phyloP scores from a whole-genome alignment of 2,888 invertebrate species.

The Harpagoxenus sublaevis region DNA sequence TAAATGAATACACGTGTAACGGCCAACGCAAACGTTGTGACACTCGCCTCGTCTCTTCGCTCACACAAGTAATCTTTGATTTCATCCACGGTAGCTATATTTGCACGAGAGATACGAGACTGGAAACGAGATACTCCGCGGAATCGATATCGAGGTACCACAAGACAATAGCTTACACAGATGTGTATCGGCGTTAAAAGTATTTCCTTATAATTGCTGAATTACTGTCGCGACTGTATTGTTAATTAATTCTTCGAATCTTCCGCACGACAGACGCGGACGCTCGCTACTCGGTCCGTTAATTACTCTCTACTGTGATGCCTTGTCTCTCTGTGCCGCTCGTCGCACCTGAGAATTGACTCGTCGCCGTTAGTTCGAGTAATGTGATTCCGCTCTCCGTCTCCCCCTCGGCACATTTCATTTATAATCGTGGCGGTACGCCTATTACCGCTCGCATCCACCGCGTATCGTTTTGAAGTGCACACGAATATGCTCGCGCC shows the following conservation, averaged over 20 bases:
- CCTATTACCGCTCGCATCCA: constrained; percentile 72
- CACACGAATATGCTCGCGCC: constrained; percentile 26
- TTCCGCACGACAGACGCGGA: not conserved
- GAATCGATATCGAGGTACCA: not conserved
- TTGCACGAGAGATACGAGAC: not conserved
- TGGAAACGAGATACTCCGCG: not conserved
- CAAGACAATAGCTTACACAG: not conserved
- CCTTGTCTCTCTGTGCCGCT: constrained; percentile 22
- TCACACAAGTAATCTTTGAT: constrained; percentile 21
- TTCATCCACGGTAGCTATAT: not conserved
- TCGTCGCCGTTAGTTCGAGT: constrained; percentile 57
- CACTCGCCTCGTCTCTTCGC: constrained; percentile 21
- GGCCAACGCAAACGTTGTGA: constrained; percentile 75
- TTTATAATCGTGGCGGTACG: constrained; percentile 78
- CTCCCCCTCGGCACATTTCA: constrained; percentile 70
- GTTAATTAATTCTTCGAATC: not conserved
- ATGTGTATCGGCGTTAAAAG: not conserved
- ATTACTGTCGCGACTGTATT: no score
- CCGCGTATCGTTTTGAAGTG: constrained; percentile 64
- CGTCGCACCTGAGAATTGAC: constrained; percentile 44
- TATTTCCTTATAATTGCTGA: not conserved
- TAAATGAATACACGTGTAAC: constrained; percentile 65
- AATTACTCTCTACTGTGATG: constrained; percentile 16
- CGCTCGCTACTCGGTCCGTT: not conserved
- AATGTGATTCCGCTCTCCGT: constrained; percentile 64